Evolutionary conservation across 2,797 vertebrate genomes (phyloP).

Genomic region (Ciconia nigra): DNA sequence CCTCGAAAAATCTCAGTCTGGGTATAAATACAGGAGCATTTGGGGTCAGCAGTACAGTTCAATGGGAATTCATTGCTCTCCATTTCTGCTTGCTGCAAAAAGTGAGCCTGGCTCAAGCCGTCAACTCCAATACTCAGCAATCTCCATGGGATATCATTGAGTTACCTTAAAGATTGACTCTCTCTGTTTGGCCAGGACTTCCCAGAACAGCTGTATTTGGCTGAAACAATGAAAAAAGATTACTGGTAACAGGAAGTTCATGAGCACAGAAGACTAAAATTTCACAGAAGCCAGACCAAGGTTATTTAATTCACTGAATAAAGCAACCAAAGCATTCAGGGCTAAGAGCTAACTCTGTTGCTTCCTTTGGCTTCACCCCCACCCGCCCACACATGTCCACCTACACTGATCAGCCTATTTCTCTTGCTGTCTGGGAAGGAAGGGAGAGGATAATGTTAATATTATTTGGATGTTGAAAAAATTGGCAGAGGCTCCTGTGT

Average conservation of each 20-base stretch:
- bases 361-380: conserved; percentile 37
- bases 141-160: neutral
- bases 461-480: conserved; percentile 23
- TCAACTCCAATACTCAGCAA: neutral
- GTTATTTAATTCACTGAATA: conserved; percentile 10
- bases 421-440: conserved; percentile 2
- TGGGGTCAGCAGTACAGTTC: neutral
- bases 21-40: neutral
- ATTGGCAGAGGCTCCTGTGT: neutral
- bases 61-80: neutral
- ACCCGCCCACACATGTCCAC: neutral
- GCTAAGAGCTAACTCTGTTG: neutral
- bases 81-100: neutral
- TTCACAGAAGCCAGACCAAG: neutral
- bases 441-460: neutral
- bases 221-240: conserved; percentile 2
- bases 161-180: neutral
- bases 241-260: neutral
- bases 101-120: neutral
- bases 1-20: neutral
- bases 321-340: neutral
- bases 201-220: conserved; percentile 35
- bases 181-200: neutral
- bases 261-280: neutral
- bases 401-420: conserved; percentile 2